Evolutionary conservation across 2,113 vertebrate genomes (phyloP).

Genomic region (Rattus norvegicus): GRCr8 NC_086028.1:88134501-88135000

Average conservation of each 20-base stretch:
- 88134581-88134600: constrained; percentile 58
- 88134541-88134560: constrained; percentile 83
- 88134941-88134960: neutral
- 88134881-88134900: neutral
- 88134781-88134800: neutral
- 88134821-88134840: neutral
- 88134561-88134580: constrained; percentile 86
- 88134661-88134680: constrained; percentile 55
- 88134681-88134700: constrained; percentile 54
- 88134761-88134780: neutral
- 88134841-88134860: neutral
- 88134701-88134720: constrained; percentile 32
- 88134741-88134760: neutral
- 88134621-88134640: constrained; percentile 23
- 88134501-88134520: constrained; percentile 85
- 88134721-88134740: neutral
- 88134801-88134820: neutral
- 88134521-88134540: constrained; percentile 85
- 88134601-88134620: constrained; percentile 50
- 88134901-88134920: neutral
- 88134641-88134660: constrained; percentile 37
- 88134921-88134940: neutral
- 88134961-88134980: neutral
- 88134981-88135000: neutral
- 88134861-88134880: neutral